Base-by-base conservation (phyloP, 2,888 invertebrate species). In the Lasioglossum leucozonium region DNA sequence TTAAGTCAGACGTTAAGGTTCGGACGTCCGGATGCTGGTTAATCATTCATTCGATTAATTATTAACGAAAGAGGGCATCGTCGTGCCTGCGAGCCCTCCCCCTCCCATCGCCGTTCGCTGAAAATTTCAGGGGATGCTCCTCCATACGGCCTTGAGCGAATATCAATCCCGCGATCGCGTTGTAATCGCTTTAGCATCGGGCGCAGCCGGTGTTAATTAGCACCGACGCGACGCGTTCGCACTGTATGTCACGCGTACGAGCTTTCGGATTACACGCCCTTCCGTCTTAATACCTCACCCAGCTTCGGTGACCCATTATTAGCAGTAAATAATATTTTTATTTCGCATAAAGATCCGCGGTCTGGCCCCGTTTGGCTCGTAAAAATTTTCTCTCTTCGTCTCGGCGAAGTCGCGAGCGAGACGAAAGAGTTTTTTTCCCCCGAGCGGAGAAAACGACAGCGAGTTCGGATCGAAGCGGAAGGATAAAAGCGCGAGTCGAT, bases 11-110 rank as follows among this genome's bases (percentile, higher is more conserved):
- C 86, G 16, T 62, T 62, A 30, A 30, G 30, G 81, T 65, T 81
- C 47, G 65, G 75, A 42, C 77, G 71, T 37, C 75, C 55, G 77
- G 58, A 77, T 69, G 37, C 40, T 40, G 72, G 75, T 90, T 86
- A 86, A 91, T 85, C 77, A 85, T 88, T 89, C 81, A 91, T 40
- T 72, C 62, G 37, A 77, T 90, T 77, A 85, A 84, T 91, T 85
- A 87, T 84, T 83, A 69, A 84, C 30, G 79, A 71, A 71, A 34
- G 26, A 42, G 73, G 34, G 58, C 51, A 62, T 82, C 51, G 44
- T 22, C 30, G 8, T 55, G 1, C 47, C 69, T n/a, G 4, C 18
- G 8, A 30, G 13, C 58, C 42, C 51, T 16, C 34, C 34, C 34
- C 34, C 34, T 34, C 34, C 34, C 34, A 1, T 34, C 34, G n/a